Evolutionary conservation across 2,113 vertebrate species (phyloP), one percentile per base, ranked within the genome.

Genomic region (Camelus bactrianus): DNA sequence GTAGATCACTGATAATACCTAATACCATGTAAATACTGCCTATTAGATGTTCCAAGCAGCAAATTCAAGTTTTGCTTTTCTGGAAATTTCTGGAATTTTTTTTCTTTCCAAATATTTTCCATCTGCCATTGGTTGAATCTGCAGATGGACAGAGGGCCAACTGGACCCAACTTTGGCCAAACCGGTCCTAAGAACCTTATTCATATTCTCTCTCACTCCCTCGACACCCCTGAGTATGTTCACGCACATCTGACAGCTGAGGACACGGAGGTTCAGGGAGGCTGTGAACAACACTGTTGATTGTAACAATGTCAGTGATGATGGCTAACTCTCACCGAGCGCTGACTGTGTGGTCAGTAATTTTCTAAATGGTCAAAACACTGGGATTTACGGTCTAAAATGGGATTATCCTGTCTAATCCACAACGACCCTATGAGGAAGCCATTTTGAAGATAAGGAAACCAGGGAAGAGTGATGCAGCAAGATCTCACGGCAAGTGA

Each of bases 161-260:
- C 11, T 35, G 52, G 13, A 54, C 75, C 56, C 8, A 26, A 2
- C 35, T 48, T 32, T 16, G 16, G 30, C 22, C 67, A 54, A 26
- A 46, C 0, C 16, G 6, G 6, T 17, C 2, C 48, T 9, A 30
- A 32, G 38, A 19, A 11, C n/a, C 28, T 60, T 56, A 5, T 14
- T 20, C 28, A 38, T 19, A 32, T 75, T 10, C 1, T 48, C 32
- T 15, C 77, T 84, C 50, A 15, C 30, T n/a, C 32, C 20, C 58
- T 22, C 42, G 1, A 9, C 52, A 82, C 12, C 35, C 14, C 14
- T 56, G 24, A 38, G 16, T 15, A 3, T 50, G 24, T 52, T 58
- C 50, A 42, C 15, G 10, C 62, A 62, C 32, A 1, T 46, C 26
- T n/a, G 32, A 84, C 26, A 48, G 14, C 52, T 3, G 48, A 70